A percentile compares a stretch with the other conserved stretches of the same genome.
Evolutionary conservation across 2,113 vertebrate species (phyloP).

Genomic region (Cyphotilapia sp.): DNA sequence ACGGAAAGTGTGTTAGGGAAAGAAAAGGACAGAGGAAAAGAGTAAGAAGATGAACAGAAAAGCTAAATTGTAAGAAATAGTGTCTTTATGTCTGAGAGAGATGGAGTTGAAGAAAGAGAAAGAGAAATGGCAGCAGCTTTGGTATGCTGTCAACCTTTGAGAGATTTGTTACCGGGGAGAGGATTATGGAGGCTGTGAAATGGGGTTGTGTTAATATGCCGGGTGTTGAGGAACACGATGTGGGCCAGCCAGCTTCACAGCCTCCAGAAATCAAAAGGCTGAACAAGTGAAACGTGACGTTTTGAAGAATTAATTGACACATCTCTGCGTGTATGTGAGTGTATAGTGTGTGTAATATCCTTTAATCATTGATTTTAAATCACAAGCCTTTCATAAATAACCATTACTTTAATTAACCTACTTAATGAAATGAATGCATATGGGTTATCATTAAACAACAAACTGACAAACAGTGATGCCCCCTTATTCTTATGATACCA

Average conservation of each 20-base stretch:
- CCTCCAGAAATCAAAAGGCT: constrained; percentile 41
- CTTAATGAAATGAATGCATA: not conserved
- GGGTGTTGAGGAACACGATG: constrained; percentile 39
- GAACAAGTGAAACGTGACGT: constrained; percentile 22
- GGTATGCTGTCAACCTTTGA: constrained; percentile 51
- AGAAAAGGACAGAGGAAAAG: not conserved
- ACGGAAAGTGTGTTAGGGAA: not conserved
- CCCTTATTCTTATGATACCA: not conserved
- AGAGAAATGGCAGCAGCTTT: constrained; percentile 37
- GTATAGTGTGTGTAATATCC: not conserved
- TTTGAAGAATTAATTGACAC: constrained; percentile 3
- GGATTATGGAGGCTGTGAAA: constrained; percentile 62
- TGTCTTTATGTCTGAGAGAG: constrained; percentile 30
- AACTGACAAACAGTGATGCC: not conserved
- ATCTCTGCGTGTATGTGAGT: not conserved
- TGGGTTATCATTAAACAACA: constrained; percentile 2
- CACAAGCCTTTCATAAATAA: not conserved
- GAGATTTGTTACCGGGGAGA: constrained; percentile 59
- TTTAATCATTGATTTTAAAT: constrained; percentile 13
- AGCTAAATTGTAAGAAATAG: not conserved
- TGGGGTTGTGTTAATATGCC: constrained; percentile 59
- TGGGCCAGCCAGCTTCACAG: constrained; percentile 32
- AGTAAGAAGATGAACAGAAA: constrained; percentile 6
- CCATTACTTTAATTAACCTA: constrained; percentile 14
- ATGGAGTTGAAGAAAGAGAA: not conserved